Conservation (phyloP, 2,888 invertebrate genomes). For the Belgica antarctica region DNA sequence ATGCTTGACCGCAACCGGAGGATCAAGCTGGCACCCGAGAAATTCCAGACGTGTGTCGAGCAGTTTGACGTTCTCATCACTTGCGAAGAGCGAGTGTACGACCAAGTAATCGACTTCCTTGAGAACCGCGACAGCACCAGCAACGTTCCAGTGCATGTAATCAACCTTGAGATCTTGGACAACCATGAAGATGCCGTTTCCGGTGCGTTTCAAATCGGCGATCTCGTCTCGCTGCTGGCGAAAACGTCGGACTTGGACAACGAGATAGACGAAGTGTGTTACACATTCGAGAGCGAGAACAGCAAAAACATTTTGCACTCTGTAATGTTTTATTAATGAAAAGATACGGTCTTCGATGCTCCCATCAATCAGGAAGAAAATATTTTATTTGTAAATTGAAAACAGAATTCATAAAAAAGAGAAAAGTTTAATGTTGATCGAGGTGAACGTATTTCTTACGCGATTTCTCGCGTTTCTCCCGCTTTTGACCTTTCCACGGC, state of each 20-base stretch:
- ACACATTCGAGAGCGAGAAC: conserved; percentile 88
- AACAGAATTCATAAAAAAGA: neutral
- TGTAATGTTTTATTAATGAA: conserved; percentile 92
- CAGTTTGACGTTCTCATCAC: conserved; percentile 95
- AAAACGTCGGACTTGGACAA: conserved; percentile 92
- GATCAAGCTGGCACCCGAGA: conserved; percentile 90
- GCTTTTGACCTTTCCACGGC: conserved; percentile 84
- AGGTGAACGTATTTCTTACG: conserved; percentile 79
- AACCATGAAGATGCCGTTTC: conserved; percentile 99
- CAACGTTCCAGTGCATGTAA: conserved; percentile 89
- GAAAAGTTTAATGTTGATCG: conserved; percentile 71
- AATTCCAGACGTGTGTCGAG: conserved; percentile 85
- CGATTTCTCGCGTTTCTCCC: conserved; percentile 89
- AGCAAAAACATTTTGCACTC: conserved; percentile 87
- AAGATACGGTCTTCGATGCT: conserved; percentile 44
- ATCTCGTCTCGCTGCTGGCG: conserved; percentile 87
- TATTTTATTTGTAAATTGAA: neutral
- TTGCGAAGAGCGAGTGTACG: conserved; percentile 97
- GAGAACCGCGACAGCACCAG: conserved; percentile 74
- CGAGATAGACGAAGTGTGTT: conserved; percentile 93
- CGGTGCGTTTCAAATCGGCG: conserved; percentile 96
- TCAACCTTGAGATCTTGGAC: conserved; percentile 98
- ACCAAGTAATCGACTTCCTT: conserved; percentile 94
- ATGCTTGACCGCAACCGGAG: conserved; percentile 97
- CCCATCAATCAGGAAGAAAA: conserved; percentile 10